Conservation (phyloP, 2,113 vertebrate genomes). For the Nyctereutes procyonoides region DNA sequence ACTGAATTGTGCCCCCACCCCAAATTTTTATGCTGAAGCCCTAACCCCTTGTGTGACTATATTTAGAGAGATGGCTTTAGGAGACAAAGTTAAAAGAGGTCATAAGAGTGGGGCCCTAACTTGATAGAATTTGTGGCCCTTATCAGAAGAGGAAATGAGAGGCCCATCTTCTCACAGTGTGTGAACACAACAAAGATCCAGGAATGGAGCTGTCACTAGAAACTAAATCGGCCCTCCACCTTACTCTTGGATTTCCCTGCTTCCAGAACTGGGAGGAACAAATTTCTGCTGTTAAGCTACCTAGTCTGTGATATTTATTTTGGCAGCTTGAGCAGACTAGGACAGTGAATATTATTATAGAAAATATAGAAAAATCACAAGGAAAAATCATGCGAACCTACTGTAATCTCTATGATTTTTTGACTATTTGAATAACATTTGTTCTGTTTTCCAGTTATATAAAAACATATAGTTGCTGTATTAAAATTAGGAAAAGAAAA, state of each 20-base stretch:
- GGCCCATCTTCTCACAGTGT: not conserved
- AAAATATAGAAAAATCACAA: slow-evolving; percentile 7
- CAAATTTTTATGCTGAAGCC: not conserved
- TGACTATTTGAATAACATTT: not conserved
- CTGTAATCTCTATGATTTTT: not conserved
- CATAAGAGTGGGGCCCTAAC: not conserved
- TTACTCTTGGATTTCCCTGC: not conserved
- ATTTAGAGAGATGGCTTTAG: not conserved
- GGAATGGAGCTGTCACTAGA: not conserved
- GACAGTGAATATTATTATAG: not conserved
- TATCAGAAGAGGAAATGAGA: not conserved
- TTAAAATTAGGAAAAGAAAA: slow-evolving; percentile 34
- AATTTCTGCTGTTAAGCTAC: not conserved
- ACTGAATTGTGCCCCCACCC: not conserved
- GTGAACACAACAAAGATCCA: not conserved
- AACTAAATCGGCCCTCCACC: not conserved
- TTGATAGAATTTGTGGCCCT: not conserved
- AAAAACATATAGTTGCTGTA: not conserved
- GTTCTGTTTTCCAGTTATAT: slow-evolving; percentile 1
- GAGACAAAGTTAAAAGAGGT: not conserved
- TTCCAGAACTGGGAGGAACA: not conserved
- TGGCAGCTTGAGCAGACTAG: not conserved
- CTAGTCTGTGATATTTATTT: not conserved
- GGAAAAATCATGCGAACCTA: not conserved
- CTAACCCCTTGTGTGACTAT: not conserved